Evolutionary conservation across 2,113 vertebrate species (phyloP).

Genomic region (Lophotis ruficrista): DNA sequence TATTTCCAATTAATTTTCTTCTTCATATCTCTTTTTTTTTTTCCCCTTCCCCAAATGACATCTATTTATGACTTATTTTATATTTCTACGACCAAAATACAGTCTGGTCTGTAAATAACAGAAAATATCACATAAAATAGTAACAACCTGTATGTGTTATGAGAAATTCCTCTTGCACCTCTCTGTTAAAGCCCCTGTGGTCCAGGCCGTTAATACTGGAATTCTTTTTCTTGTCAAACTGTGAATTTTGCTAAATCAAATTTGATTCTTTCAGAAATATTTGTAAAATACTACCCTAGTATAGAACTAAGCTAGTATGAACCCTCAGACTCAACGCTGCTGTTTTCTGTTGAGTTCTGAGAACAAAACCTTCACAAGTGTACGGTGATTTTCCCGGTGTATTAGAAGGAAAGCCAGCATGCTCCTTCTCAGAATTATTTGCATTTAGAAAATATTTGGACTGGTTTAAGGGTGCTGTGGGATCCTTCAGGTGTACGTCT

Average conservation of each 20-base stretch:
- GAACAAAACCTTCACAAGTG: background rate
- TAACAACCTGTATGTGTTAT: rapidly evolving
- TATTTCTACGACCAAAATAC: background rate
- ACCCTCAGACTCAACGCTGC: background rate
- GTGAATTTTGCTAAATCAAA: background rate
- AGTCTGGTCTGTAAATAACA: background rate
- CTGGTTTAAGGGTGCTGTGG: background rate
- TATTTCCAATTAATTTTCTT: background rate
- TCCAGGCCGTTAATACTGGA: background rate
- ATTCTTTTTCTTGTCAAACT: background rate
- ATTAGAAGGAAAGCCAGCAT: background rate
- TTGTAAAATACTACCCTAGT: background rate
- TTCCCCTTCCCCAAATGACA: too few relatives aligned
- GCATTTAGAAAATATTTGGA: background rate
- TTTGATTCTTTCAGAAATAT: background rate
- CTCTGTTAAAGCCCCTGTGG: background rate
- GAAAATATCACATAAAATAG: background rate
- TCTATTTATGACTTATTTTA: background rate
- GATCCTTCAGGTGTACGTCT: background rate
- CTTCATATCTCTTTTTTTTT: too few relatives aligned
- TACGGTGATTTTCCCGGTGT: background rate
- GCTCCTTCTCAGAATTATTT: background rate
- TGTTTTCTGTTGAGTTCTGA: background rate
- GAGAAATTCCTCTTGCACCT: background rate
- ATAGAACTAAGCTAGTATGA: background rate